Evolutionary conservation across 2,113 vertebrate genomes (phyloP).

Genomic region (Spea multiplicata): DNA sequence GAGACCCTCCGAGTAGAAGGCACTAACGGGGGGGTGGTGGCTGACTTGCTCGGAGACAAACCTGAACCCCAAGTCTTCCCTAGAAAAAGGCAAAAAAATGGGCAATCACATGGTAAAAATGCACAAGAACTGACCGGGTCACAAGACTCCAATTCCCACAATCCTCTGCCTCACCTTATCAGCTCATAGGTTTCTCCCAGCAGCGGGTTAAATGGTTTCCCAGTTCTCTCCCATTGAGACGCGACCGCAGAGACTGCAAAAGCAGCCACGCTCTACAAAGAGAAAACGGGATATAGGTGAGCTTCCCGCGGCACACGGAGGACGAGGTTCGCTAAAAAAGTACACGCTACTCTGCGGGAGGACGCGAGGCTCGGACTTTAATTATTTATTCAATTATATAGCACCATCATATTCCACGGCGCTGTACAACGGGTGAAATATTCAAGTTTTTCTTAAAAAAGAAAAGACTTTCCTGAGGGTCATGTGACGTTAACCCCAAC

Average conservation of each 20-base stretch:
- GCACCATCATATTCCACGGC: too few species aligned
- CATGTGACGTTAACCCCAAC: too few species aligned
- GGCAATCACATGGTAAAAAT: too few species aligned
- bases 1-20: conserved; percentile 88
- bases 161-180: conserved; percentile 69
- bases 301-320: too few species aligned
- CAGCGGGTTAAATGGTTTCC: conserved; percentile 96
- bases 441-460: too few species aligned
- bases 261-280: conserved; percentile 81
- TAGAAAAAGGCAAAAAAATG: conserved; percentile 50
- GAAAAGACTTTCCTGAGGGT: too few species aligned
- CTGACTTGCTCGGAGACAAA: conserved; percentile 95
- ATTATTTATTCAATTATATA: too few species aligned
- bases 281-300: background rate
- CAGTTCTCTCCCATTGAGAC: conserved; percentile 96
- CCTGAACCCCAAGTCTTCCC: conserved; percentile 89
- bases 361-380: too few species aligned
- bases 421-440: too few species aligned
- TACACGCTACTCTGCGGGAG: too few species aligned
- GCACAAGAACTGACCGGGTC: background rate
- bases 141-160: background rate
- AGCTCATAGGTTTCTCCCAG: conserved; percentile 94
- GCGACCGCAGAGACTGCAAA: conserved; percentile 94
- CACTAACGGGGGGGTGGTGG: conserved; percentile 93
- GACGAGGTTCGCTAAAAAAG: too few species aligned